These are phyloP conservation scores for Helicolenus hilgendorfi DNA, from an alignment of 2,797 vertebrate species.

Conservation along the genomic window DNA sequence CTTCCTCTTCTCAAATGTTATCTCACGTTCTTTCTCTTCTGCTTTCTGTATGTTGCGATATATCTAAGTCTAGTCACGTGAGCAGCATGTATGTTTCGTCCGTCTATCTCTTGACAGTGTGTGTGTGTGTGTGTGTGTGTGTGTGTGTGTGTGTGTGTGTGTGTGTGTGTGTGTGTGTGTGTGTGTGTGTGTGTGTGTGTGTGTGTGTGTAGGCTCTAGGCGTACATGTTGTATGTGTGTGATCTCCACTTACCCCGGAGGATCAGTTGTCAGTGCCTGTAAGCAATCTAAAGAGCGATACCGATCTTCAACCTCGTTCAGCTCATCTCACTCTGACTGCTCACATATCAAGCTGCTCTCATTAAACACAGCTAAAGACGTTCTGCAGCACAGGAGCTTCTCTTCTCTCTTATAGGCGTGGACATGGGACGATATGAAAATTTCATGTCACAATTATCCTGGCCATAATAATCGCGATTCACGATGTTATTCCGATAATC, in stretches of 20 bases:
- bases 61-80: not conserved
- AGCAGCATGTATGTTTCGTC: not conserved
- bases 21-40: conserved; percentile 5
- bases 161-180: not conserved
- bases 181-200: not conserved
- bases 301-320: conserved; percentile 15
- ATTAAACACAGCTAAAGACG: conserved; percentile 1
- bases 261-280: conserved; percentile 25
- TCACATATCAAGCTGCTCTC: not conserved
- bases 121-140: not conserved
- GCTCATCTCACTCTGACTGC: not conserved
- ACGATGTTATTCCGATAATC: not conserved
- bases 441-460: not conserved
- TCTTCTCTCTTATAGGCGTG: not conserved
- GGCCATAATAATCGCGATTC: not conserved
- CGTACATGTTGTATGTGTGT: not conserved
- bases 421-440: not conserved
- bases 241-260: conserved; percentile 20
- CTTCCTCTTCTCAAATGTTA: not conserved
- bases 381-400: not conserved
- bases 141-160: not conserved
- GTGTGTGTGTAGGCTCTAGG: not conserved
- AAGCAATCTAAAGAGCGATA: conserved; percentile 37
- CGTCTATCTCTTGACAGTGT: not conserved
- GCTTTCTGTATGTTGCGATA: not conserved